Base-by-base conservation (phyloP, 2,888 invertebrate species). In the Boloria euphrosyne region DNA sequence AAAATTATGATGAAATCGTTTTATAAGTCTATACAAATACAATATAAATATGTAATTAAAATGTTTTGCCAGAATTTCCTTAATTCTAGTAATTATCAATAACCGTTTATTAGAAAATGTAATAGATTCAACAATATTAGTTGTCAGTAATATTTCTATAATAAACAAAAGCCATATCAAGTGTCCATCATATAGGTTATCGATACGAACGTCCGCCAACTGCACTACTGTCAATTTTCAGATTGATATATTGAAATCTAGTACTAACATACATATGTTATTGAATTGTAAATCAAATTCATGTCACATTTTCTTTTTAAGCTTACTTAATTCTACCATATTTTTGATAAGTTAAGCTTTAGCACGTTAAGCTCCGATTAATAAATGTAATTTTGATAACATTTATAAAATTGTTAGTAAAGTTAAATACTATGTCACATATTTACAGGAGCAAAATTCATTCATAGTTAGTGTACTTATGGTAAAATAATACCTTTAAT, bases 241-340 rank as follows among this genome's bases (percentile, higher is more conserved):
- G 70, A 70, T 72, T 72, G 72, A 72, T 70, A 67, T 72, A 72
- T 71, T 68, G 58, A 68, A 51, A 57, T 57, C 46, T 57, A 46
- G 54, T 60, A 51, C 27, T 58, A 44, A 17, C 55, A 50, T 51
- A 58, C 63, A 59, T 59, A 17, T 53, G 47, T 60, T 63, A 60
- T 55, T 64, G 55, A 46, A 55, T 54, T 64, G 44, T 46, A 54
- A 46, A 49, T 49, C 4, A 47, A 31, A 17, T 49, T 49, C 50
- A 31, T 60, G 59, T 60, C 31, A 50, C 59, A 50, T 27, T 50
- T 49, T 49, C 3, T 49, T 49, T 16, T 14, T 14, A 7, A 49
- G 47, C 14, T 49, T n/a, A 49, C 6, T 49, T n/a, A 38, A 38
- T 38, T 10, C 31, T 38, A 38, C 7, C 31, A 38, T 38, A 10